Base-by-base conservation (phyloP, 2,113 vertebrate genomes). In the Mellivora capensis region DNA sequence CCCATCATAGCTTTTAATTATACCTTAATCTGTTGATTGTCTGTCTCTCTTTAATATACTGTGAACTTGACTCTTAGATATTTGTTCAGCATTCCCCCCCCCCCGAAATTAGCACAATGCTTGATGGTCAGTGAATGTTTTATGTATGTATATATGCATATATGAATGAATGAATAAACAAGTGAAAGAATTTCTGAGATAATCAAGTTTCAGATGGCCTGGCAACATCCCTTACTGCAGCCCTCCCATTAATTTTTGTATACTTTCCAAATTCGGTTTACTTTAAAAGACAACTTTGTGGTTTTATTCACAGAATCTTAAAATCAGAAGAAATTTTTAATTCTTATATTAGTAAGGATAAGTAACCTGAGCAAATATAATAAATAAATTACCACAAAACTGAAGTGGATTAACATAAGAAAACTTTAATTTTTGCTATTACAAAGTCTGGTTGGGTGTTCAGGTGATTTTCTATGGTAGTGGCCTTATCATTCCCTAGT, bases 371-470 rank as follows among this genome's bases (percentile, higher is more conserved):
- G 21, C 2, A 81, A 96, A 59, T 79, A 64, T 61, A 86, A 42
- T 39, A 87, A 90, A 88, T 87, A 83, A 90, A 88, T 87, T 80
- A 94, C 64, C 57, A 61, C 44, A 54, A 67, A 91, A 57, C 81
- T 14, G 69, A 49, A 92, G 44, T 82, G 3, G 18, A 10, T 71
- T 85, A 81, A 71, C 37, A 67, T 71, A 61, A 83, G 20, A 88
- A 81, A 83, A 88, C 57, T 21, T 96, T 80, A 17, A 15, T 83
- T 93, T 52, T 95, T 96, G 23, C 34, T 44, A 91, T 74, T 3
- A 74, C 8, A 64, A 31, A 61, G 6, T 87, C 29, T 64, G 25
- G 9, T 61, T 89, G 39, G 11, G 1, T 79, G 69, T 87, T 94
- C 21, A 93, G 34, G 31, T 93, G 74, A 64, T 18, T 84, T 83